phyloP scores from a whole-genome alignment of 1,140 invertebrate genomes.

The Caenorhabditis latens region DNA sequence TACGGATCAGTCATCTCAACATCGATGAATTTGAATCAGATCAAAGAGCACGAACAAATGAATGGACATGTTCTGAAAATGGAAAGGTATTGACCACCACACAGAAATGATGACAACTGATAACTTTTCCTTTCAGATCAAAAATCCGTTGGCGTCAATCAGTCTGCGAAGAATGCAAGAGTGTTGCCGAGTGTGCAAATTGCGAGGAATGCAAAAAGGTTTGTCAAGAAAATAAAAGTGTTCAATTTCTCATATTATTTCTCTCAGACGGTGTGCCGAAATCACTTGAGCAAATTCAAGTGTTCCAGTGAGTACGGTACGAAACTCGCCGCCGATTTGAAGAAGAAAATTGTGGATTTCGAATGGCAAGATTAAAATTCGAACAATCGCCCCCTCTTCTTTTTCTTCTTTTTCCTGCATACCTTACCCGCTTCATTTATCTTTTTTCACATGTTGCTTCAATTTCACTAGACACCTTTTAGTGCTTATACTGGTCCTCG shows the following conservation, averaged over 20 bases:
- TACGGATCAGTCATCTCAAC: slow-evolving; percentile 59
- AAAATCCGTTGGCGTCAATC: slow-evolving; percentile 59
- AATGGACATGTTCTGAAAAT: slow-evolving; percentile 64
- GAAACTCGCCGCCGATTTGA: slow-evolving; percentile 55
- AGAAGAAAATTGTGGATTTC: slow-evolving; percentile 62
- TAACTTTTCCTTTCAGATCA: slow-evolving; percentile 19
- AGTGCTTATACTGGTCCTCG: slow-evolving; percentile 36
- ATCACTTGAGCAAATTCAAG: slow-evolving; percentile 46
- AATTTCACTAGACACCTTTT: slow-evolving; percentile 31
- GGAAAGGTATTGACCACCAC: slow-evolving; percentile 57
- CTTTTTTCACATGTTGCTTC: not conserved
- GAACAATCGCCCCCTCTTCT: not conserved
- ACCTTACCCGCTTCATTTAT: slow-evolving; percentile 47
- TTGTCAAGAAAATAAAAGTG: not conserved
- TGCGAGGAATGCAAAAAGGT: slow-evolving; percentile 67
- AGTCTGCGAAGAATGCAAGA: slow-evolving; percentile 63
- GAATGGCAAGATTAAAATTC: slow-evolving; percentile 59
- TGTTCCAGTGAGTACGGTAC: slow-evolving; percentile 59
- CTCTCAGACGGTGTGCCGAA: slow-evolving; percentile 58
- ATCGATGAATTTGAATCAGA: slow-evolving; percentile 57
- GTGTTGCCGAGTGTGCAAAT: slow-evolving; percentile 56
- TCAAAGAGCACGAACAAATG: slow-evolving; percentile 61
- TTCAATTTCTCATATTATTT: not conserved
- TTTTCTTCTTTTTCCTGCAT: not conserved
- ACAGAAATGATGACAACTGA: not conserved